Evolutionary conservation across 1,140 invertebrate genomes (phyloP).

Genomic region (Cryptotermes secundus): DNA sequence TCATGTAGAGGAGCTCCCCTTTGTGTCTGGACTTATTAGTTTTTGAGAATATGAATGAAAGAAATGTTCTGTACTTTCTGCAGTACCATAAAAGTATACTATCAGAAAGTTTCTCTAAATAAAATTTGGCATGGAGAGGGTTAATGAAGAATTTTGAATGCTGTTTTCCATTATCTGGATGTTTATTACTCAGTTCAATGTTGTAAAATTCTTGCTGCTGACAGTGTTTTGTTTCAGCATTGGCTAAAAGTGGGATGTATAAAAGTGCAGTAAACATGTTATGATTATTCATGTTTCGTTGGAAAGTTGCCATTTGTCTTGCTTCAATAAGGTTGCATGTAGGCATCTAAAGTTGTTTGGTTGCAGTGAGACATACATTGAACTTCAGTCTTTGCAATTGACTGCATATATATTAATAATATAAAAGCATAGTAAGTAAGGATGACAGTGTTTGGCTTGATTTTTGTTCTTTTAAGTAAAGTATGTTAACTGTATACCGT

Average conservation of each 20-base stretch:
- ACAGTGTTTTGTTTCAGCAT: background rate
- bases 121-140: no score
- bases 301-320: background rate
- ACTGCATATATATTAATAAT: background rate
- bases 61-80: no score
- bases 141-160: no score
- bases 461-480: background rate
- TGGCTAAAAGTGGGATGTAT: background rate
- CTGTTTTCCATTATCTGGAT: background rate
- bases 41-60: no score
- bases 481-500: background rate
- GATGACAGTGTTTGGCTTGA: background rate
- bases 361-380: background rate
- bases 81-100: no score
- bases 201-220: background rate
- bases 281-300: background rate
- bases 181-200: background rate
- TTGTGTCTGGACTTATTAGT: no score
- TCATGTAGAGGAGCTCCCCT: no score
- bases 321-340: background rate
- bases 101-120: no score
- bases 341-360: background rate
- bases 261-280: background rate
- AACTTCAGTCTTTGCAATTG: background rate
- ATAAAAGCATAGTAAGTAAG: background rate